Evolutionary conservation across 2,113 vertebrate species (phyloP).

Genomic region (Loxodonta africana): DNA sequence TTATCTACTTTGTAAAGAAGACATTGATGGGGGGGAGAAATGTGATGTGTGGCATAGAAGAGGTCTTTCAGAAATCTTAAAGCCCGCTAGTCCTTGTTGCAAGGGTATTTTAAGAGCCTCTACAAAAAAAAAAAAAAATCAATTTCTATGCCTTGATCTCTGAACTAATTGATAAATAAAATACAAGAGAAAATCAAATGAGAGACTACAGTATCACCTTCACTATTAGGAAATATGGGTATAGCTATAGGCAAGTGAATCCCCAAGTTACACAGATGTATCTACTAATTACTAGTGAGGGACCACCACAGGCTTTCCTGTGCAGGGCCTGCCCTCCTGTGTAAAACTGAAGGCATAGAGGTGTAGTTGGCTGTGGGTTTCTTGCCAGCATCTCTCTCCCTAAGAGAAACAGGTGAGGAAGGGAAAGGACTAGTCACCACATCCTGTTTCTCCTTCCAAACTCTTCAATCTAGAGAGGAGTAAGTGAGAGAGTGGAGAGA

Average conservation of each 20-base stretch:
- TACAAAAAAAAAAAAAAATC: neutral
- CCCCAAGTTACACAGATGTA: too few relatives aligned
- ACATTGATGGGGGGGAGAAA: neutral
- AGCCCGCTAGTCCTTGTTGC: neutral
- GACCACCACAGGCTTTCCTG: neutral
- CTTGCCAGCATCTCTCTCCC: neutral
- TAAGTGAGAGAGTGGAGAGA: neutral
- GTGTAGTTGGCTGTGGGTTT: neutral
- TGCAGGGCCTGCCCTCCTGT: neutral
- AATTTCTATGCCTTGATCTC: neutral
- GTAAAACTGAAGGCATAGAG: neutral
- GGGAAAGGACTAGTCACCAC: neutral
- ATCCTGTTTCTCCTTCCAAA: neutral
- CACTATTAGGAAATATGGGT: neutral
- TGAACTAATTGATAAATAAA: constrained; percentile 41
- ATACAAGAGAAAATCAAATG: neutral
- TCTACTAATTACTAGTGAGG: too few relatives aligned
- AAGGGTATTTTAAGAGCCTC: neutral
- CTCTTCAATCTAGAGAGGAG: neutral
- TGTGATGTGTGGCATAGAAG: neutral
- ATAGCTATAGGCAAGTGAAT: neutral
- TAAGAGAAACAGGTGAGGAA: neutral
- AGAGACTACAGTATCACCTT: neutral
- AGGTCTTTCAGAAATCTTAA: constrained; percentile 22
- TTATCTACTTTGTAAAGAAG: constrained; percentile 25